These are phyloP conservation scores for Cebus imitator DNA, from an alignment of 2,113 vertebrate genomes.

Conservation along the genomic window DNA sequence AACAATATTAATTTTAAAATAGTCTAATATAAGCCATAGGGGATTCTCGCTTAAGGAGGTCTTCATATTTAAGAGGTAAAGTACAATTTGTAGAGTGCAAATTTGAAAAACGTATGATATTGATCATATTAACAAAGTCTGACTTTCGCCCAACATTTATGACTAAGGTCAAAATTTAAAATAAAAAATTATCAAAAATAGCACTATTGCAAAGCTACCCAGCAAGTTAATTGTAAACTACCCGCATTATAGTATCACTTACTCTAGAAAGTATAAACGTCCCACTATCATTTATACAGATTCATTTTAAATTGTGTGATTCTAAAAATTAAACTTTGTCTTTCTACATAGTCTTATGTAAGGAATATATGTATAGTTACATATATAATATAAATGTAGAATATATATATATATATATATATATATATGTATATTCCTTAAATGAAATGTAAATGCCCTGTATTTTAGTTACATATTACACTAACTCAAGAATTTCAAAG, in stretches of 20 bases:
- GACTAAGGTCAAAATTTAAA: conserved; percentile 17
- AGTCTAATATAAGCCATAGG: not conserved
- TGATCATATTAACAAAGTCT: not conserved
- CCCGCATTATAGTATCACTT: not conserved
- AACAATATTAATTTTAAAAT: not conserved
- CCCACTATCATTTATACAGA: not conserved
- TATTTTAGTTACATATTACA: not conserved
- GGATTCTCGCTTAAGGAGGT: not conserved
- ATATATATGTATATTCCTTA: not conserved
- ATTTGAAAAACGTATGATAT: not conserved
- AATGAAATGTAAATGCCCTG: not conserved
- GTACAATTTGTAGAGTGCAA: not conserved
- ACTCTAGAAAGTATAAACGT: not conserved
- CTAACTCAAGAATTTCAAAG: not conserved
- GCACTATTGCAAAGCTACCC: not conserved
- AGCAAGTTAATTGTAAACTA: not conserved
- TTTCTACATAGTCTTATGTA: not conserved
- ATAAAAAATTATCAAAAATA: not conserved
- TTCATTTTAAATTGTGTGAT: not conserved
- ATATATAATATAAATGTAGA: not conserved
- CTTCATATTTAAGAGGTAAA: not conserved
- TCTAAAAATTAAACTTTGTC: not conserved
- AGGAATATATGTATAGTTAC: not conserved
- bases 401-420: fast-evolving
- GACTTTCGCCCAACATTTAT: not conserved